Percentiles rank a stretch among this genome's conserved stretches.
phyloP scores from a whole-genome alignment of 1,140 invertebrate genomes.

The Platorchestia sp. region DNA sequence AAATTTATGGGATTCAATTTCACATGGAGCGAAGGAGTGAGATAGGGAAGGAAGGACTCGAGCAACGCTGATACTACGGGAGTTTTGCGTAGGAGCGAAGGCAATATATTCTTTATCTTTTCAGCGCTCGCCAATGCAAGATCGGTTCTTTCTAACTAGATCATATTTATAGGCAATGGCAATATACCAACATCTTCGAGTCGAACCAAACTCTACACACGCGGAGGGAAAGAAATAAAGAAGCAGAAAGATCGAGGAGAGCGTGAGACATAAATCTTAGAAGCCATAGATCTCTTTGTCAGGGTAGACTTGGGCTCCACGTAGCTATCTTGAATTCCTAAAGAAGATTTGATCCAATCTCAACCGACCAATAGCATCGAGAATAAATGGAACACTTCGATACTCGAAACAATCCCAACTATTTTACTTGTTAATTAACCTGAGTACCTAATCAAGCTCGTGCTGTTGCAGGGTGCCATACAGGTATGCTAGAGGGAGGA shows the following conservation, averaged over 20 bases:
- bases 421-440: constrained; percentile 40
- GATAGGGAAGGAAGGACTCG: background rate
- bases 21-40: background rate
- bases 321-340: constrained; percentile 53
- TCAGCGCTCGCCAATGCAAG: constrained; percentile 17
- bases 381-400: constrained; percentile 49
- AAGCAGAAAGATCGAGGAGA: constrained; percentile 11
- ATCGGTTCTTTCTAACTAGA: constrained; percentile 37
- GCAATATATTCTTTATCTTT: constrained; percentile 53
- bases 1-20: constrained; percentile 49
- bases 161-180: constrained; percentile 53
- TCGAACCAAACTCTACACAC: constrained; percentile 5
- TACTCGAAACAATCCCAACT: constrained; percentile 12
- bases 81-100: background rate
- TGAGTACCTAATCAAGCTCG: constrained; percentile 32
- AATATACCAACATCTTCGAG: constrained; percentile 43
- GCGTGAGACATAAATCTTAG: constrained; percentile 44
- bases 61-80: background rate
- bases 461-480: background rate
- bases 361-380: constrained; percentile 43
- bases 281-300: constrained; percentile 45
- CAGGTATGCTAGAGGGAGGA: background rate
- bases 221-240: constrained; percentile 3
- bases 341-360: constrained; percentile 53
- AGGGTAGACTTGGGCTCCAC: constrained; percentile 30